These are phyloP conservation scores for Paraplagusia blochii DNA, from an alignment of 2,113 vertebrate species.

Conservation along the genomic window DNA sequence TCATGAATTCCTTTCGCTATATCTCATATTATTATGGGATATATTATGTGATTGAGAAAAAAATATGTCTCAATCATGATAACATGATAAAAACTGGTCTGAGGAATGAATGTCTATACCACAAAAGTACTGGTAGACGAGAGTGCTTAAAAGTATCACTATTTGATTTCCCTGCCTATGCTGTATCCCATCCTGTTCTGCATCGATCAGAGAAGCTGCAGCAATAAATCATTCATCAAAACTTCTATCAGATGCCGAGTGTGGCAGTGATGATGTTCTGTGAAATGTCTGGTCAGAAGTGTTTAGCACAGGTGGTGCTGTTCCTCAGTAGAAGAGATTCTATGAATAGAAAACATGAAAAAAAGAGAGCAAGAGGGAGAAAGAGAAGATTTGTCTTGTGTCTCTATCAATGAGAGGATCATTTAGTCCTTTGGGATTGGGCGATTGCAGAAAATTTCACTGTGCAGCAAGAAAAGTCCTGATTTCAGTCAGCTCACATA, in stretches of 20 bases:
- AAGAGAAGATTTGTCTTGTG: constrained; percentile 34
- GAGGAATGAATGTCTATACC: background rate
- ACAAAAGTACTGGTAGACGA: constrained; percentile 1
- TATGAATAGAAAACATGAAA: constrained; percentile 37
- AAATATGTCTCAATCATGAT: no score
- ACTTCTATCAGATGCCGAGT: constrained; percentile 59
- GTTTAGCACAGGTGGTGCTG: constrained; percentile 51
- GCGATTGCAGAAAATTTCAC: constrained; percentile 9
- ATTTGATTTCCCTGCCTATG: constrained; percentile 29
- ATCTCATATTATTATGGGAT: no score
- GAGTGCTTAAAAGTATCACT: background rate
- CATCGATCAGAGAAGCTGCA: constrained; percentile 54
- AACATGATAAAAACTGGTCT: no score
- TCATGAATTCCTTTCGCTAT: no score
- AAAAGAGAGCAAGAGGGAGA: background rate
- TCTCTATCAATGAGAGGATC: constrained; percentile 41
- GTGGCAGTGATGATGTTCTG: constrained; percentile 50
- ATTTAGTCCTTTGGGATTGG: constrained; percentile 29
- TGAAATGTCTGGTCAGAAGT: constrained; percentile 59
- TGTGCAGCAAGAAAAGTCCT: background rate
- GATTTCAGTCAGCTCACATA: constrained; percentile 25
- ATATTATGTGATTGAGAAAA: no score
- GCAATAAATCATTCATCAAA: constrained; percentile 65
- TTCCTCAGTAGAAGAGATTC: constrained; percentile 32
- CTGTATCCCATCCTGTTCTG: constrained; percentile 49